Percentiles rank a stretch among this genome's conserved stretches.
Conservation (phyloP, 2,113 vertebrate genomes). For the Nycticebus coucang region DNA sequence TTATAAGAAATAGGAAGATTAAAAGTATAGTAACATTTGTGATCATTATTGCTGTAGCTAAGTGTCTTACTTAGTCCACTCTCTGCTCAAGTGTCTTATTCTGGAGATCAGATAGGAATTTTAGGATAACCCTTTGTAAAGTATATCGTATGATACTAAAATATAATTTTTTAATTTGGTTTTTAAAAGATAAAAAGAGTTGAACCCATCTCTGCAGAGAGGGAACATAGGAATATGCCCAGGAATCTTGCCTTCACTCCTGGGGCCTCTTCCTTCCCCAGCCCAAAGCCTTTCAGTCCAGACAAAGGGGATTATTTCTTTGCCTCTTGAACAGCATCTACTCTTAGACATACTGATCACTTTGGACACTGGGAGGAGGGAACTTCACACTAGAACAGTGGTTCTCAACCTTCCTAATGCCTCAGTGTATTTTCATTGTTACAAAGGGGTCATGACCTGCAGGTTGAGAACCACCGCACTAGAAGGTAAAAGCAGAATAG, state of each 20-base stretch:
- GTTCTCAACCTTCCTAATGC: no score
- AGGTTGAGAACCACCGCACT: not conserved
- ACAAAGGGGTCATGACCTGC: no score
- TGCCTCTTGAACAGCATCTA: not conserved
- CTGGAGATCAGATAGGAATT: not conserved
- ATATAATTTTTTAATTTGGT: not conserved
- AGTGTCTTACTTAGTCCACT: not conserved
- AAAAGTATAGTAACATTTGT: not conserved
- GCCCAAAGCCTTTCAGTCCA: not conserved
- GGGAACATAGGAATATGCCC: not conserved
- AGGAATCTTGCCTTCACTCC: not conserved
- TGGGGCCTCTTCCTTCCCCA: not conserved
- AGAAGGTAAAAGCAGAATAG: not conserved
- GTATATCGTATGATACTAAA: not conserved
- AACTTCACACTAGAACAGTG: not conserved
- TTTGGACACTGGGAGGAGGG: not conserved
- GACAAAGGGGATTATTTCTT: not conserved
- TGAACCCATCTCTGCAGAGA: not conserved
- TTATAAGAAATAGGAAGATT: not conserved
- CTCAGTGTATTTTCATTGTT: no score
- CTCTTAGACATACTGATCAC: no score
- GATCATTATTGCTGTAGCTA: no score
- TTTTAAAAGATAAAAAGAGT: not conserved
- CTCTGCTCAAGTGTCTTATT: not conserved
- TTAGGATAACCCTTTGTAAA: conserved; percentile 5